Evolutionary conservation across 1,140 invertebrate species (phyloP).

Genomic region (Luehdorfia chinensis): DNA sequence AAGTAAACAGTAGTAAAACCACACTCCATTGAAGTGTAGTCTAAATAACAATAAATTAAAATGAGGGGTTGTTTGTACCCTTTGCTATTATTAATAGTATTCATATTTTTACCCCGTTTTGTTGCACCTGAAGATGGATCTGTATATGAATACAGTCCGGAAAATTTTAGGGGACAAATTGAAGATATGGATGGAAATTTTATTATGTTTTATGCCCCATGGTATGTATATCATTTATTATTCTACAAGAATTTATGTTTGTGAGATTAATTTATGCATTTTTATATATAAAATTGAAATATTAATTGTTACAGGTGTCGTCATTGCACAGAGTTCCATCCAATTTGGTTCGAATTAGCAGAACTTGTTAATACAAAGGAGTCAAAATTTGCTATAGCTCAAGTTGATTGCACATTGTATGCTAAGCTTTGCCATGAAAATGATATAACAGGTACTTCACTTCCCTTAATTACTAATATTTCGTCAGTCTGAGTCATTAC

Average conservation of each 20-base stretch:
- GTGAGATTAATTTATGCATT: neutral
- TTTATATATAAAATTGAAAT: too few relatives aligned
- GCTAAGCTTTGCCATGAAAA: conserved; percentile 58
- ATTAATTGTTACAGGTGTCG: conserved; percentile 46
- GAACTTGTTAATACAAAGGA: conserved; percentile 60
- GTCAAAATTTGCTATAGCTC: conserved; percentile 68
- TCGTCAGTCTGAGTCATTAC: too few relatives aligned
- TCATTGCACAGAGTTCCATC: conserved; percentile 61
- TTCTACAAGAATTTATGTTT: conserved; percentile 2
- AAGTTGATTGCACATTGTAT: conserved; percentile 63
- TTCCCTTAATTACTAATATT: too few relatives aligned
- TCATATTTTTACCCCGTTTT: conserved; percentile 48
- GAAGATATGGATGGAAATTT: conserved; percentile 69
- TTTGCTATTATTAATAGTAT: conserved; percentile 2
- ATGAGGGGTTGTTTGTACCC: neutral
- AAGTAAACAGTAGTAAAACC: too few relatives aligned
- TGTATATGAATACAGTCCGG: conserved; percentile 59
- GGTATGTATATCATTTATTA: conserved; percentile 47
- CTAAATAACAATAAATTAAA: too few relatives aligned
- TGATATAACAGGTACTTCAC: conserved; percentile 65
- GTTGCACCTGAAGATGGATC: conserved; percentile 53
- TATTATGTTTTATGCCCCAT: conserved; percentile 68
- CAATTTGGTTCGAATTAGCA: conserved; percentile 59
- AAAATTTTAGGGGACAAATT: conserved; percentile 56
- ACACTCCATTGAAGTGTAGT: too few relatives aligned